Conservation (phyloP, 2,888 invertebrate species). For the Dichetophora obliterata region DNA sequence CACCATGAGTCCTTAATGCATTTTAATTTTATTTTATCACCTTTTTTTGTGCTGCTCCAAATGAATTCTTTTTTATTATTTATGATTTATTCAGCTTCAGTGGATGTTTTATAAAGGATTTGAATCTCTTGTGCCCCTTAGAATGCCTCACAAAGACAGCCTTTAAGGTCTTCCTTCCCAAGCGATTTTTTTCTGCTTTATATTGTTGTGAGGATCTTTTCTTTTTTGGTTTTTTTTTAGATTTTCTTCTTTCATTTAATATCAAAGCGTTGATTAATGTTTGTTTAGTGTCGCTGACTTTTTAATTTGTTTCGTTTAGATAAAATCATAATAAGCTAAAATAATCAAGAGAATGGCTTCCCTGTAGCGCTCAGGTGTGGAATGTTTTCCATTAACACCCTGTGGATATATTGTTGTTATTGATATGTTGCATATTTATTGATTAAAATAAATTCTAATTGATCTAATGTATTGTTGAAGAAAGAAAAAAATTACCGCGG, state of each 20-base stretch:
- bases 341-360: too few species aligned
- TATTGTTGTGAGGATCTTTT: neutral
- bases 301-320: slow-evolving; percentile 1
- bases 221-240: neutral
- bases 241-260: neutral
- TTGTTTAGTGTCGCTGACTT: slow-evolving; percentile 5
- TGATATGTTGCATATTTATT: too few species aligned
- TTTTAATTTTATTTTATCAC: slow-evolving; percentile 4
- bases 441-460: too few species aligned
- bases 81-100: slow-evolving; percentile 25
- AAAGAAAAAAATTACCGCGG: too few species aligned
- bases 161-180: neutral
- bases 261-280: slow-evolving; percentile 23
- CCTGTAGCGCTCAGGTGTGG: too few species aligned
- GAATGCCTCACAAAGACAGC: neutral
- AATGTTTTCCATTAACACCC: too few species aligned
- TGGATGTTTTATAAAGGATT: slow-evolving; percentile 16
- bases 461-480: too few species aligned
- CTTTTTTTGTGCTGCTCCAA: neutral
- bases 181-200: neutral
- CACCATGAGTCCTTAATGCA: slow-evolving; percentile 17
- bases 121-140: neutral
- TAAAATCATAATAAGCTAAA: too few species aligned
- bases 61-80: neutral
- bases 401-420: too few species aligned